These are phyloP conservation scores for Myxocyprinus asiaticus DNA, from an alignment of 2,113 vertebrate species.

Conservation along the genomic window DNA sequence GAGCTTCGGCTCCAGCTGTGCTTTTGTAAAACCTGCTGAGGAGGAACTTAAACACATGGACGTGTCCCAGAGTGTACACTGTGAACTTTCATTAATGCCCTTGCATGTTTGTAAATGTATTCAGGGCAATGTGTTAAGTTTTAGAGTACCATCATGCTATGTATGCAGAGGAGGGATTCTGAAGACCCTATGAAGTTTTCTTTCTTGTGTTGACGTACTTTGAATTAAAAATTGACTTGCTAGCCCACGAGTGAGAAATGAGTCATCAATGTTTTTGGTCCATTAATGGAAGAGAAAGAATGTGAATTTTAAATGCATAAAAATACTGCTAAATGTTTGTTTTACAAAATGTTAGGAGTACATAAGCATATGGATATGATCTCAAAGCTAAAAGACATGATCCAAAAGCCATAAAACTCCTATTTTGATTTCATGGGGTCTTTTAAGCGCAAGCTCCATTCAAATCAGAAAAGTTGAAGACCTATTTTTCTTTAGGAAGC, in stretches of 20 bases:
- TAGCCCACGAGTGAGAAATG: no score
- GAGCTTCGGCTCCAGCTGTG: conserved; percentile 35
- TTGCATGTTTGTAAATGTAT: background rate
- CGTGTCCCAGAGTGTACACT: conserved; percentile 7
- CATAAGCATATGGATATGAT: background rate
- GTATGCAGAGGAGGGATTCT: no score
- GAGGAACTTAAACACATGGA: conserved; percentile 29
- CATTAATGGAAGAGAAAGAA: no score
- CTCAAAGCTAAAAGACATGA: background rate
- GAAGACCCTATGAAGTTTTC: no score
- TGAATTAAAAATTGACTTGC: no score
- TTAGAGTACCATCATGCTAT: no score
- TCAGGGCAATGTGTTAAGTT: background rate
- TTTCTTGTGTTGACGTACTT: no score
- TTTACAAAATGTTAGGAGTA: background rate
- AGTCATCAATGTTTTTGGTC: no score
- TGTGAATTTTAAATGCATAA: no score
- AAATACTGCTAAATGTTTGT: background rate
- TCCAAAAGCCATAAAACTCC: background rate
- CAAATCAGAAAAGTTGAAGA: background rate
- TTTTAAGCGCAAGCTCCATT: background rate
- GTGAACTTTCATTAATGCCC: conserved; percentile 27
- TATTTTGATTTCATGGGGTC: background rate
- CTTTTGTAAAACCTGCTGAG: conserved; percentile 24
- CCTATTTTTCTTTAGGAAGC: conserved; percentile 6